Evolutionary conservation across 2,888 invertebrate species (phyloP).

Genomic region (Drosophila peninsularis): DNA sequence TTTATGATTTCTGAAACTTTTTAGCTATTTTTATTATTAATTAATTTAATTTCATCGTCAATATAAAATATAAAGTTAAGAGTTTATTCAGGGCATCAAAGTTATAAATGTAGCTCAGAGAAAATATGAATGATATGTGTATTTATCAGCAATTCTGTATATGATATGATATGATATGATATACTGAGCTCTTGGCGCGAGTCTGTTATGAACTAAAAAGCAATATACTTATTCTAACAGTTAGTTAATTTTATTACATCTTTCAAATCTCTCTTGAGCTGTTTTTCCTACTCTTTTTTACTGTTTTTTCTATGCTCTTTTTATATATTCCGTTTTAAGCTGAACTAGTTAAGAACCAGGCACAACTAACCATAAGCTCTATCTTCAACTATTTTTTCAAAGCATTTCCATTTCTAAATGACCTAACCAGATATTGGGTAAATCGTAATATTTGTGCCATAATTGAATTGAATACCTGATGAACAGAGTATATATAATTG

Average conservation of each 20-base stretch:
- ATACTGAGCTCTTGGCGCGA: neutral
- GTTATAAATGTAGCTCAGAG: neutral
- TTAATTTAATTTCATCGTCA: slow-evolving; percentile 1
- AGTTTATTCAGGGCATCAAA: neutral
- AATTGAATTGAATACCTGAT: slow-evolving; percentile 58
- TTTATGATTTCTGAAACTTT: slow-evolving; percentile 60
- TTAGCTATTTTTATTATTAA: slow-evolving; percentile 4
- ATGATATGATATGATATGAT: neutral
- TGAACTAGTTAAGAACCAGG: slow-evolving; percentile 28
- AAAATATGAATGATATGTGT: neutral
- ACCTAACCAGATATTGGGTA: slow-evolving; percentile 9
- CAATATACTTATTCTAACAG: neutral
- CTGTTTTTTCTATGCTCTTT: neutral
- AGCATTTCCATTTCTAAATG: slow-evolving; percentile 5
- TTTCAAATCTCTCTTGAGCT: neutral
- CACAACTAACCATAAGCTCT: slow-evolving; percentile 15
- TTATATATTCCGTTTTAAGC: slow-evolving; percentile 8
- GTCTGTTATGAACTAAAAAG: neutral
- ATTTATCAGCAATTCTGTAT: neutral
- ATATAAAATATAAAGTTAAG: slow-evolving; percentile 3
- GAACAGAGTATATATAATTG: slow-evolving; percentile 18
- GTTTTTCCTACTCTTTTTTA: neutral
- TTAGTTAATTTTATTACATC: neutral
- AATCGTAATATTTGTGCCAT: slow-evolving; percentile 44
- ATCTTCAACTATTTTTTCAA: neutral